Conservation (phyloP, 2,888 invertebrate genomes). For the Orgyia antiqua region DNA sequence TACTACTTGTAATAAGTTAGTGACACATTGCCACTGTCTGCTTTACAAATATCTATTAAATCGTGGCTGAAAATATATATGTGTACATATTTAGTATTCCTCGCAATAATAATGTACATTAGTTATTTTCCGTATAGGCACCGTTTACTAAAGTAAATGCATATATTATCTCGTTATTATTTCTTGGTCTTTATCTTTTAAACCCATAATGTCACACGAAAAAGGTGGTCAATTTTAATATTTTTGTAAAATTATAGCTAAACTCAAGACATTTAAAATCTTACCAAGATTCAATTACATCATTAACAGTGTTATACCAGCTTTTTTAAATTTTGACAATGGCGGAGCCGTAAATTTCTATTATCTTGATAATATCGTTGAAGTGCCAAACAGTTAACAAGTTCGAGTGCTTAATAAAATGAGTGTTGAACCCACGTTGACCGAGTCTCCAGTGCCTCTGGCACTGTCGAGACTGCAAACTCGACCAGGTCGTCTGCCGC, state of each 20-base stretch:
- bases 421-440: slow-evolving; percentile 68
- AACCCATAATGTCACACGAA: slow-evolving; percentile 28
- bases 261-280: not conserved
- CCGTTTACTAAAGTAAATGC: too few species aligned
- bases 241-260: slow-evolving; percentile 4
- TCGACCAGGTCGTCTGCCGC: slow-evolving; percentile 46
- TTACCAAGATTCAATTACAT: slow-evolving; percentile 21
- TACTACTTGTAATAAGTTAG: too few species aligned
- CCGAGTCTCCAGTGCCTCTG: slow-evolving; percentile 70
- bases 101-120: too few species aligned
- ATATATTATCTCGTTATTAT: too few species aligned
- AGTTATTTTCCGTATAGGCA: too few species aligned
- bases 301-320: slow-evolving; percentile 28
- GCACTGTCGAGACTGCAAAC: slow-evolving; percentile 63
- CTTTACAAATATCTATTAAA: too few species aligned
- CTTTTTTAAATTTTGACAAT: slow-evolving; percentile 36
- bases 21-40: too few species aligned
- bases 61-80: too few species aligned
- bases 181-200: not conserved
- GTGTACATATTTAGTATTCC: too few species aligned
- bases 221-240: slow-evolving; percentile 11
- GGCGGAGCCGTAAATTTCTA: slow-evolving; percentile 49
- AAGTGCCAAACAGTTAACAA: slow-evolving; percentile 38
- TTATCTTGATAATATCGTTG: slow-evolving; percentile 25
- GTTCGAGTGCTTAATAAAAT: slow-evolving; percentile 46